These are phyloP conservation scores for Listrodromus nycthemerus DNA, from an alignment of 2,888 invertebrate genomes.

Conservation along the genomic window DNA sequence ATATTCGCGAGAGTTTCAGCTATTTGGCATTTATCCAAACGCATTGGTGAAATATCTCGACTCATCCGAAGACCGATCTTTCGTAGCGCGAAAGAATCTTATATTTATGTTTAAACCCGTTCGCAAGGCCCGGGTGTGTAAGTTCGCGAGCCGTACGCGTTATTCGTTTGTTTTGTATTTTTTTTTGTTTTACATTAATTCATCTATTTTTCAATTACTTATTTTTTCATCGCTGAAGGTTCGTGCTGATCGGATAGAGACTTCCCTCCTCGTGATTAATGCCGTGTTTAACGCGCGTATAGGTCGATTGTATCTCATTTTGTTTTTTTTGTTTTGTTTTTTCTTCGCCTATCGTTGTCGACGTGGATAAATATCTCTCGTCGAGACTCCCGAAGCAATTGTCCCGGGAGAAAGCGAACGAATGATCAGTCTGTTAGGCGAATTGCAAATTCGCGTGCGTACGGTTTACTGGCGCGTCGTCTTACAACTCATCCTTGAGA, in stretches of 20 bases:
- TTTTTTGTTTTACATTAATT: slow-evolving; percentile 43
- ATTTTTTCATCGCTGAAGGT: slow-evolving; percentile 1
- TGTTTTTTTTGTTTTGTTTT: not conserved
- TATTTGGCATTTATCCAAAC: slow-evolving; percentile 16
- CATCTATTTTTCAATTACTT: slow-evolving; percentile 52
- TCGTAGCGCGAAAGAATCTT: slow-evolving; percentile 28
- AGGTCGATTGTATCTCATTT: not conserved
- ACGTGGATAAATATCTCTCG: slow-evolving; percentile 4
- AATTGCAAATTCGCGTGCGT: slow-evolving; percentile 30
- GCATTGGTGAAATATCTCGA: slow-evolving; percentile 38
- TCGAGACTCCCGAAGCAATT: slow-evolving; percentile 4
- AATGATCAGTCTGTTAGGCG: slow-evolving; percentile 54
- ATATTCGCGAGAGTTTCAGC: slow-evolving; percentile 67
- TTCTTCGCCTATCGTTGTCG: not conserved
- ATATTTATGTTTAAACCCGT: slow-evolving; percentile 36
- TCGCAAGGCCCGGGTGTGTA: slow-evolving; percentile 28
- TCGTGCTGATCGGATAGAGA: slow-evolving; percentile 14
- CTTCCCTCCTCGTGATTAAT: slow-evolving; percentile 6
- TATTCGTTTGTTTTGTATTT: slow-evolving; percentile 19
- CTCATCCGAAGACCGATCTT: slow-evolving; percentile 32
- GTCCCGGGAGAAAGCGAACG: slow-evolving; percentile 35
- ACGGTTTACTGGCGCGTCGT: not conserved
- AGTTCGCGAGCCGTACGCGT: slow-evolving; percentile 62
- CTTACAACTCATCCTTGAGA: slow-evolving; percentile 94
- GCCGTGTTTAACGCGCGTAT: slow-evolving; percentile 11